Evolutionary conservation across 1,140 invertebrate species (phyloP).

Genomic region (Drosophila suzukii): DNA sequence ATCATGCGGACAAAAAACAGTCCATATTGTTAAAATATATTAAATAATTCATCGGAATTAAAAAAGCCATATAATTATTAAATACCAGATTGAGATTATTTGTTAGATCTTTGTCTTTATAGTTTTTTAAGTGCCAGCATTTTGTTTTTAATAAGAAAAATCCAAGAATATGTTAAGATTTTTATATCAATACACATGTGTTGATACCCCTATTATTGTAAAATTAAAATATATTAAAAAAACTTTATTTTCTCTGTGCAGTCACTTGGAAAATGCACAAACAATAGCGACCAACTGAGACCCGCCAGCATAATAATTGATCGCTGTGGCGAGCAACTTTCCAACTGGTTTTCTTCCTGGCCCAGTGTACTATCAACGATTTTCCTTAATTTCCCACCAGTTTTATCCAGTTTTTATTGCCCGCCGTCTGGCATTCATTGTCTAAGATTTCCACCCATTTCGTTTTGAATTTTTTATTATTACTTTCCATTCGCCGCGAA

Average conservation of each 20-base stretch:
- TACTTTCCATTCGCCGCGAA: slow-evolving; percentile 24
- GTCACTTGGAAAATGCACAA: slow-evolving; percentile 61
- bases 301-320: slow-evolving; percentile 65
- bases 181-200: neutral
- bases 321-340: slow-evolving; percentile 54
- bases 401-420: slow-evolving; percentile 73
- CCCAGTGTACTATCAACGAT: slow-evolving; percentile 3
- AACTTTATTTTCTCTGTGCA: slow-evolving; percentile 35
- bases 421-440: slow-evolving; percentile 39
- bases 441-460: slow-evolving; percentile 53
- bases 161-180: no score
- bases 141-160: neutral
- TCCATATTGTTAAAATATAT: no score
- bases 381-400: slow-evolving; percentile 43
- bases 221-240: neutral
- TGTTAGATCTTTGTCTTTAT: no score
- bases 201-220: neutral
- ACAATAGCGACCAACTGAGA: slow-evolving; percentile 40
- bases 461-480: slow-evolving; percentile 37
- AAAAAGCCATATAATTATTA: no score
- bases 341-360: slow-evolving; percentile 62
- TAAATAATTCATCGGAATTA: no score
- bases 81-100: no score
- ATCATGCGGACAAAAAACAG: no score
- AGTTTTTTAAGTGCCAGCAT: no score